Evolutionary conservation across 2,888 invertebrate genomes (phyloP).

Genomic region (Caenorhabditis macrosperma): DNA sequence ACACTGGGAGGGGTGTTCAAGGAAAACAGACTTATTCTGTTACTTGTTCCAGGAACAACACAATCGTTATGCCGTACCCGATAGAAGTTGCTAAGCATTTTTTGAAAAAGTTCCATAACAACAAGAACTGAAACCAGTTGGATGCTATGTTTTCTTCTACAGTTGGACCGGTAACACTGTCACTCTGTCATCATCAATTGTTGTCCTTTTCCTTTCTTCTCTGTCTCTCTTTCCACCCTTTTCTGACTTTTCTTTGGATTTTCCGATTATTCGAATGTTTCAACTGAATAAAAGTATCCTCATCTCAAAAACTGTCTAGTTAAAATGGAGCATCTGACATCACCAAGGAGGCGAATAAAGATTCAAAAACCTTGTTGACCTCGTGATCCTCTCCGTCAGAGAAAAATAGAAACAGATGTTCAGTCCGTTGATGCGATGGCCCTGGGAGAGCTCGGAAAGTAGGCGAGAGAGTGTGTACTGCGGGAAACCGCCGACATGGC

Average conservation of each 20-base stretch:
- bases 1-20: too few relatives aligned
- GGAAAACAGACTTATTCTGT: neutral
- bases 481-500: slow-evolving; percentile 5
- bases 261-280: neutral
- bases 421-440: slow-evolving; percentile 34
- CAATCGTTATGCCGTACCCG: slow-evolving; percentile 76
- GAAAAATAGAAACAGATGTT: slow-evolving; percentile 58
- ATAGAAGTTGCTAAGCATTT: slow-evolving; percentile 71
- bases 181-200: slow-evolving; percentile 36
- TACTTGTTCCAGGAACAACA: slow-evolving; percentile 67
- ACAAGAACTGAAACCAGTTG: slow-evolving; percentile 14
- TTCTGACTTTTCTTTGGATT: neutral
- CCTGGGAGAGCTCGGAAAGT: slow-evolving; percentile 31
- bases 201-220: neutral
- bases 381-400: slow-evolving; percentile 24
- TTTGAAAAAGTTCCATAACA: slow-evolving; percentile 56
- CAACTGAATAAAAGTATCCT: neutral
- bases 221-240: neutral
- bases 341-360: neutral
- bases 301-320: slow-evolving; percentile 2
- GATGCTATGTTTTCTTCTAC: slow-evolving; percentile 20
- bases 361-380: slow-evolving; percentile 46
- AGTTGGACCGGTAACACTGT: slow-evolving; percentile 43
- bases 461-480: slow-evolving; percentile 15
- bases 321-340: neutral